Conservation (phyloP, 2,113 vertebrate species). For the Montifringilla adamsi region DNA sequence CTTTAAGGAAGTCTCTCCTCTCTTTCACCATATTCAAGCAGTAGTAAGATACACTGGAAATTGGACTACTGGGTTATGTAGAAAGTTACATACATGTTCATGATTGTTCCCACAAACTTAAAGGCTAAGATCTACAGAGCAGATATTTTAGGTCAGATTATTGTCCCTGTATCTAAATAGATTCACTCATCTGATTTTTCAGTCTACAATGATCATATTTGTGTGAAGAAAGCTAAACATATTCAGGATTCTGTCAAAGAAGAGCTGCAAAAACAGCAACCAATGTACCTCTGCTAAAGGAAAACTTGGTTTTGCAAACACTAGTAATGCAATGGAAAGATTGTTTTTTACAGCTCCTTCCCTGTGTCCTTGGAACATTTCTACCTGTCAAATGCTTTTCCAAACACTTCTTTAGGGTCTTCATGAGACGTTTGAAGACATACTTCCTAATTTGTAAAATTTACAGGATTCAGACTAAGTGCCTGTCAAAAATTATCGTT, state of each 20-base stretch:
- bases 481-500: fast-evolving
- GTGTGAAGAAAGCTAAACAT: background rate
- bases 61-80: background rate
- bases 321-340: background rate
- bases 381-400: background rate
- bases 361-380: background rate
- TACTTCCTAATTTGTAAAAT: background rate
- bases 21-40: background rate
- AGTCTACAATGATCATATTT: background rate
- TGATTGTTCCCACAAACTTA: background rate
- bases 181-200: background rate
- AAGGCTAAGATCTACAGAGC: background rate
- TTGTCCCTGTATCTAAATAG: background rate
- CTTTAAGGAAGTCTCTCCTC: background rate
- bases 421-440: background rate
- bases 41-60: background rate
- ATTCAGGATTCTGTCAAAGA: background rate
- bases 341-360: background rate
- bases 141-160: background rate
- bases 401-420: background rate
- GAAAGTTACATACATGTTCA: background rate
- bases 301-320: background rate
- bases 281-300: background rate
- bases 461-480: background rate
- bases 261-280: background rate